These are phyloP conservation scores for Drosophila borealis DNA, from an alignment of 2,888 invertebrate species.

Conservation along the genomic window DNA sequence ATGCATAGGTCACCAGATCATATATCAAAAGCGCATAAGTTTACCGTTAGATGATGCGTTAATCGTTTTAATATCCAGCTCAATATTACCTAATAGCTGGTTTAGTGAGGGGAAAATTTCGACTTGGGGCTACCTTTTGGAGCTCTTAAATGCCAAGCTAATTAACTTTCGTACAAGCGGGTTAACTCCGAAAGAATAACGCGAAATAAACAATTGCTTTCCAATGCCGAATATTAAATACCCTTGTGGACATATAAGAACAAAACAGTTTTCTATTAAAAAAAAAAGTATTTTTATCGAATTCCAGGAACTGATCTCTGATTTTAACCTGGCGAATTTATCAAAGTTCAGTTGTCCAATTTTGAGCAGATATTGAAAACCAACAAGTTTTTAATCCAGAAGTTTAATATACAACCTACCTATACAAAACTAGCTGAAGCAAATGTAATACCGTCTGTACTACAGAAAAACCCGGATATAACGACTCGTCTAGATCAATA, in stretches of 20 bases:
- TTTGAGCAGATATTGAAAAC: too few species aligned
- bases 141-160: constrained; percentile 51
- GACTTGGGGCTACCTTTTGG: constrained; percentile 12
- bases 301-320: too few species aligned
- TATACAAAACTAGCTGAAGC: too few species aligned
- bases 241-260: background rate
- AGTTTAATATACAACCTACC: too few species aligned
- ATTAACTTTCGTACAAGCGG: constrained; percentile 51
- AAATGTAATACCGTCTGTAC: too few species aligned
- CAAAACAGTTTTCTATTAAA: too few species aligned
- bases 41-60: constrained; percentile 74
- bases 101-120: background rate
- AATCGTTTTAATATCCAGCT: constrained; percentile 44
- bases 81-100: constrained; percentile 58
- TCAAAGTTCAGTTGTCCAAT: too few species aligned
- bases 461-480: background rate
- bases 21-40: constrained; percentile 68
- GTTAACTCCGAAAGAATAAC: background rate
- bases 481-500: background rate
- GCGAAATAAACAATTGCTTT: background rate
- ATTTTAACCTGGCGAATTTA: too few species aligned
- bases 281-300: too few species aligned
- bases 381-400: too few species aligned
- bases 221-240: background rate
- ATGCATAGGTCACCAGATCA: constrained; percentile 40